phyloP scores from a whole-genome alignment of 2,888 invertebrate genomes.

The Acrobasis suavella region DNA sequence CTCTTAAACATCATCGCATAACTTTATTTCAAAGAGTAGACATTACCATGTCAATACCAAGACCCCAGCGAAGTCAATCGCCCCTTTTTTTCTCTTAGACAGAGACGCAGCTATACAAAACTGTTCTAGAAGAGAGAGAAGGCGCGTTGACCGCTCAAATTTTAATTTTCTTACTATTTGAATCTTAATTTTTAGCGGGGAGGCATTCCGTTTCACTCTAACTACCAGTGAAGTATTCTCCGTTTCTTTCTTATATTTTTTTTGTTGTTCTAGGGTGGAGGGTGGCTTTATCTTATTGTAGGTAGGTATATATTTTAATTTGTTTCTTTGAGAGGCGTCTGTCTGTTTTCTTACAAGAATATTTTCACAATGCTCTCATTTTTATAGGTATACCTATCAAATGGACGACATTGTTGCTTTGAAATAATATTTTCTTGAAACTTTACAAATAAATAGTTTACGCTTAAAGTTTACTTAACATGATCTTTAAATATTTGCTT shows the following conservation, averaged over 20 bases:
- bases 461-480: too few relatives aligned
- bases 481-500: too few relatives aligned
- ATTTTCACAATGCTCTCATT: constrained; percentile 2
- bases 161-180: constrained; percentile 83
- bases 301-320: constrained; percentile 48
- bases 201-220: constrained; percentile 52
- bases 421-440: not conserved
- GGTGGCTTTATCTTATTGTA: constrained; percentile 41
- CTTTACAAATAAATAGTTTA: not conserved
- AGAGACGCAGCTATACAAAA: constrained; percentile 37
- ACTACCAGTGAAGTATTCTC: constrained; percentile 35
- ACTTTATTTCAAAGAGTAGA: constrained; percentile 34
- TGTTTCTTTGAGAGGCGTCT: constrained; percentile 47
- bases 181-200: constrained; percentile 81
- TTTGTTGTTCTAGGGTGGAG: constrained; percentile 45
- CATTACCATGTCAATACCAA: constrained; percentile 66
- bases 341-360: constrained; percentile 21
- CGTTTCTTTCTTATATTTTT: constrained; percentile 60
- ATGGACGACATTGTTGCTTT: constrained; percentile 5
- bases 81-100: constrained; percentile 60
- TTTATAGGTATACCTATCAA: not conserved
- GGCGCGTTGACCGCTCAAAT: constrained; percentile 73
- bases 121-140: constrained; percentile 45
- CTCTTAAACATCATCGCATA: not conserved
- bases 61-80: constrained; percentile 59